Evolutionary conservation across 2,113 vertebrate species (phyloP), one percentile per base, ranked within the genome.

Genomic region (Vulpes ferrilata): DNA sequence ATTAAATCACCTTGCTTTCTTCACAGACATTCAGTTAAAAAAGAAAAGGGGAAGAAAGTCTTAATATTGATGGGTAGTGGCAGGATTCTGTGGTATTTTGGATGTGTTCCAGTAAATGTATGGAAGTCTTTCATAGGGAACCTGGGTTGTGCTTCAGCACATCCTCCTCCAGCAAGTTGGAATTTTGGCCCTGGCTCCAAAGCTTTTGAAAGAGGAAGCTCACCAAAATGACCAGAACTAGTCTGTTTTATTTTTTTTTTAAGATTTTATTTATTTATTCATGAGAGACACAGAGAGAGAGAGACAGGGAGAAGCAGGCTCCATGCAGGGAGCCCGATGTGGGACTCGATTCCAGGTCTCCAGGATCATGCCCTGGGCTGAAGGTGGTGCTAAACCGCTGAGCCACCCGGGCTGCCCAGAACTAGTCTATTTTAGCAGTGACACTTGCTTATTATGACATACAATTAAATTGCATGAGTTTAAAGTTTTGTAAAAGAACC

Each of bases 1-100:
- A 90, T 84, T 90, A 87, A 90, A 81, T 93, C 82, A 90, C 81
- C 11, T 94, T 93, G 55, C 81, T 90, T 90, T 90, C 74, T 60
- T 94, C 85, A 85, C 3, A 96, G 82, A 93, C 76, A 88, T 59
- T 79, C 19, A 27, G 7, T 23, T 85, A 55, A 80, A 92, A 71
- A 76, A 64, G 27, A 38, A 85, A 82, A 27, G 11, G 17, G 7
- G 62, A 5, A 7, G 7, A 2, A 32, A 15, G 16, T 38, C 67
- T 87, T 90, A 59, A 30, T 57, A 38, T 10, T 43, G 69, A 51
- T 11, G 73, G 19, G 57, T 80, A n/a, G 27, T 79, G 16, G 69
- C 38, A 38, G 81, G 53, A 19, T 87, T 90, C 51, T 81, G 5
- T n/a, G 79, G 73, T 38, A 10, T 64, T 95, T 94, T n/a, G 30